Evolutionary conservation across 2,113 vertebrate species (phyloP), one percentile per base, ranked within the genome.

Genomic region (Varanus salvator): DNA sequence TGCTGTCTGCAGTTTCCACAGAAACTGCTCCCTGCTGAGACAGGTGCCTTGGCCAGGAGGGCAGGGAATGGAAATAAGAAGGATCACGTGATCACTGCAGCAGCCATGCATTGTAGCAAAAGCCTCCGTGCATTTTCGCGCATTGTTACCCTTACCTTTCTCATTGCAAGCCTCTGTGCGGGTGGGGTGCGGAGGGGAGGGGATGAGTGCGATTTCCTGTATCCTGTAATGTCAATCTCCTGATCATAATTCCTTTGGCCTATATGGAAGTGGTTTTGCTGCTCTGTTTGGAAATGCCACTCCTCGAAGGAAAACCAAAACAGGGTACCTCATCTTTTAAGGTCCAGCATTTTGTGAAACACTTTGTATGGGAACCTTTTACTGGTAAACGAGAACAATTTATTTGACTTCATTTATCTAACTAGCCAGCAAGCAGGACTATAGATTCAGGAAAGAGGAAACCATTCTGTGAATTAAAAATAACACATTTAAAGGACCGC

Each of bases 1-100:
- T 8, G 76, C 93, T 85, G 86, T 89, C 95, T 0, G 0, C 91
- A 87, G 97, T 97, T 96, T 95, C 97, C 97, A 95, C 92, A 96
- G 96, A 96, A 97, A 97, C 97, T 89, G 88, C 94, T 95, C 95
- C 94, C 90, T 0, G 64, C 94, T 78, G 95, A 95, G 95, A 95
- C 96, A 97, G 96, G 97, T 97, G 97, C 95, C 90, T 89, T 44
- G 81, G 48, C 86, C 90, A 90, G 95, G 92, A 87, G 82, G 74
- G 93, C 90, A 69, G 91, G 90, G 94, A 96, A 93, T 94, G 87
- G 92, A 95, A 93, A 95, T 93, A 85, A 95, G 95, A 91, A 34
- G 6, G 75, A 68, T 84, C 93, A 64, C 71, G 44, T 66, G 66
- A 68, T 77, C 80, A 69, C 85, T 92, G 92, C 78, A 1, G 85